Evolutionary conservation across 2,888 invertebrate genomes (phyloP), one percentile per base, ranked within the genome.

Genomic region (Gastrophysa polygoni): DNA sequence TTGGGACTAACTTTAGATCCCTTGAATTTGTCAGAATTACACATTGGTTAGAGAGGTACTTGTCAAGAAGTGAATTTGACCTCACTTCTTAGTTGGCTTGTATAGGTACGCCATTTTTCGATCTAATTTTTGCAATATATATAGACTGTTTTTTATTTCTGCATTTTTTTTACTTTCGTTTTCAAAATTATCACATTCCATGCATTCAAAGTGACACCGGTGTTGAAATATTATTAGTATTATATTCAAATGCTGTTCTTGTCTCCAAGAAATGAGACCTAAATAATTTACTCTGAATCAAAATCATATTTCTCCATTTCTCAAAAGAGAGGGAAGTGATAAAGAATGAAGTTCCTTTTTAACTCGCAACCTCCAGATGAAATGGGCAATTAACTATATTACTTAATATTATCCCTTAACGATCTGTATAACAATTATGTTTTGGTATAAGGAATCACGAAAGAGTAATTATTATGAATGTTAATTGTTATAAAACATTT

Each of bases 361-460:
- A n/a, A 32, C 38, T 34, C 50, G 43, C 51, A 49, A 49, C 50
- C 34, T 49, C 32, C 34, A 38, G 14, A 38, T 38, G 34, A 52
- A n/a, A 46, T 21, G 44, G 51, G 29, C 44, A 46, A 51, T 52
- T 46, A 29, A 66, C n/a, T n/a, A n/a, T 66, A 63, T 65, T 57
- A 67, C 57, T 66, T 64, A 59, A 61, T 63, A 60, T 63, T 63
- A 60, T 63, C 66, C 68, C 71, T 67, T 69, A 67, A 69, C 58
- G 74, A 75, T 75, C 75, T 75, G 74, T 72, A 69, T 70, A 72
- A 71, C 66, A 68, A 66, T 50, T 71, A 66, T 72, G 68, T 73
- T 73, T 10, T 6, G 70, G 66, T 71, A 73, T 73, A 71, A 73
- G 73, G 69, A 71, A 59, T 63, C 57, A 38, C 34, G 38, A 24